Percentiles rank a stretch among this genome's conserved stretches.
phyloP scores from a whole-genome alignment of 2,113 vertebrate genomes.

The Scatophagus argus region DNA sequence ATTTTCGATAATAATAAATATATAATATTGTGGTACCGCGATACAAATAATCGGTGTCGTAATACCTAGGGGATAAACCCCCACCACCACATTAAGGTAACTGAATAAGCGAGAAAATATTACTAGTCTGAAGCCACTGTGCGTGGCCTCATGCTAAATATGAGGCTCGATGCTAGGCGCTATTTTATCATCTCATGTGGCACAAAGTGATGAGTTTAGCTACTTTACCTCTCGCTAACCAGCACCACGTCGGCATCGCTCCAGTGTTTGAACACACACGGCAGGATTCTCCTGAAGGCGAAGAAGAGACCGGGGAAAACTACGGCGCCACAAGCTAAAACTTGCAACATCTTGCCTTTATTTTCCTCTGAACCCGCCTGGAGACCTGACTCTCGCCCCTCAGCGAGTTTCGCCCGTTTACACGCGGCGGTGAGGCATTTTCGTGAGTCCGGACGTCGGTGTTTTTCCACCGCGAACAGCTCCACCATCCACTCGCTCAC shows the following conservation, averaged over 20 bases:
- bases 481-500: slow-evolving; percentile 40
- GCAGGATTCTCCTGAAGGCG: slow-evolving; percentile 80
- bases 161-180: background rate
- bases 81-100: slow-evolving; percentile 33
- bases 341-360: slow-evolving; percentile 80
- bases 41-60: background rate
- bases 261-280: slow-evolving; percentile 81
- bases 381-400: slow-evolving; percentile 33
- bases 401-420: slow-evolving; percentile 27
- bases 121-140: slow-evolving; percentile 24
- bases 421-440: slow-evolving; percentile 63
- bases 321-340: slow-evolving; percentile 82
- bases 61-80: no score
- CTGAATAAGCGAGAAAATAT: background rate
- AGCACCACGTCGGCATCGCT: slow-evolving; percentile 86
- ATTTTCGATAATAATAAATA: background rate
- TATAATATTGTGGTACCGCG: background rate
- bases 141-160: slow-evolving; percentile 3
- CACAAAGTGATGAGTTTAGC: background rate
- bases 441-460: slow-evolving; percentile 40
- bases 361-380: slow-evolving; percentile 43
- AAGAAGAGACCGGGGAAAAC: slow-evolving; percentile 86
- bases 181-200: background rate
- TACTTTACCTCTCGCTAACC: slow-evolving; percentile 85
- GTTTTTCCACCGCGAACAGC: slow-evolving; percentile 54